Conservation (phyloP, 23 tunicate species). For the Oikopleura vanhoeffeni region DNA sequence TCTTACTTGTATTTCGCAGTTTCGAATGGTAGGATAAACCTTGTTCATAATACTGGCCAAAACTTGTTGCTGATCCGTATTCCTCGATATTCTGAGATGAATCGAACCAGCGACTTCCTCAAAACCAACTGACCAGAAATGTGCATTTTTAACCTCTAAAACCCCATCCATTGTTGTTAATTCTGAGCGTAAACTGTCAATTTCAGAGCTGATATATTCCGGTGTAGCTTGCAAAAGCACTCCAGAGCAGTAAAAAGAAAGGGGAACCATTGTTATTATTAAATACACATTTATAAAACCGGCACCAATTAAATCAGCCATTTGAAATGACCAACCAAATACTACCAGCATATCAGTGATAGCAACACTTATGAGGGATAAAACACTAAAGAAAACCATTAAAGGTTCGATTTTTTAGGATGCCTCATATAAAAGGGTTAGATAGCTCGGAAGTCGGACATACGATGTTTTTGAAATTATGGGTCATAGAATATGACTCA, state of each 20-base stretch:
- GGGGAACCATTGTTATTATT: background rate
- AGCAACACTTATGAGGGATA: background rate
- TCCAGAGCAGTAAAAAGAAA: background rate
- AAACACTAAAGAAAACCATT: background rate
- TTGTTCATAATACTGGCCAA: background rate
- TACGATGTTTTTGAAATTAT: too few species aligned
- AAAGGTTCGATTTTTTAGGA: too few species aligned
- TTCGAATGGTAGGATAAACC: background rate
- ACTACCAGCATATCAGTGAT: background rate
- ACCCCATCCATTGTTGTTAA: conserved; percentile 9
- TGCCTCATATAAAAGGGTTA: too few species aligned
- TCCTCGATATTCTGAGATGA: background rate
- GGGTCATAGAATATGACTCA: too few species aligned
- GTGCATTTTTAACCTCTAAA: background rate
- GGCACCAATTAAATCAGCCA: background rate
- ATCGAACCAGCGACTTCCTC: background rate
- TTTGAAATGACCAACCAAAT: background rate
- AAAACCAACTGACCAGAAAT: background rate
- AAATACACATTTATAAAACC: background rate
- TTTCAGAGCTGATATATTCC: background rate
- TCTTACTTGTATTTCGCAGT: background rate
- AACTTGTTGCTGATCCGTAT: background rate
- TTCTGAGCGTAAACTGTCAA: background rate
- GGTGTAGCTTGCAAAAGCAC: background rate
- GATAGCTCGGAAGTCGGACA: too few species aligned